Conservation (phyloP, 2,888 invertebrate genomes). For the Tenodera sinensis region DNA sequence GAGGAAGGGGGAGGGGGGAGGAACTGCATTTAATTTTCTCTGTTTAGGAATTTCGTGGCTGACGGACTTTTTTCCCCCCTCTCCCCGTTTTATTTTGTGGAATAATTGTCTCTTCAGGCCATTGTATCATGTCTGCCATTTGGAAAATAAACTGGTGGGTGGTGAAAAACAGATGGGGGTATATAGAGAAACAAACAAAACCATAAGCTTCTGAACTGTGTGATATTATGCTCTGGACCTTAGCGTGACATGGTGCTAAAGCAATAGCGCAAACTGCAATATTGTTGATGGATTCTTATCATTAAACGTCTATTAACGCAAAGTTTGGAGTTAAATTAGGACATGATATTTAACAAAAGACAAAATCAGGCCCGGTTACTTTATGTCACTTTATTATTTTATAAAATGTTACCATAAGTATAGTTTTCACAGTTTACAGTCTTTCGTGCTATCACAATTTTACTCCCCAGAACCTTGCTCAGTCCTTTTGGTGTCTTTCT, state of each 20-base stretch:
- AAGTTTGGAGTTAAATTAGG: too few relatives aligned
- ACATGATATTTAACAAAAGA: too few relatives aligned
- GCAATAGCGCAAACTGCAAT: too few relatives aligned
- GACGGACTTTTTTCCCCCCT: not conserved
- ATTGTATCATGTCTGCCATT: not conserved
- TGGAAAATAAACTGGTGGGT: not conserved
- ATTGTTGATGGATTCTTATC: too few relatives aligned
- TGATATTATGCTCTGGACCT: not conserved
- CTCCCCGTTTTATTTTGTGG: not conserved
- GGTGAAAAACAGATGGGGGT: not conserved
- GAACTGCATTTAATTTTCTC: slow-evolving; percentile 4
- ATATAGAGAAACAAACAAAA: not conserved
- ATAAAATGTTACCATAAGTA: too few relatives aligned
- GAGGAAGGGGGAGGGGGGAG: not conserved
- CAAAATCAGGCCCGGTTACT: too few relatives aligned
- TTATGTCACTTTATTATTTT: too few relatives aligned
- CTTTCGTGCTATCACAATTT: too few relatives aligned
- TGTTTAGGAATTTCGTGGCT: not conserved
- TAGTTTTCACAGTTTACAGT: too few relatives aligned
- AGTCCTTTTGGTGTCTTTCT: too few relatives aligned
- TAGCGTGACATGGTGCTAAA: not conserved
- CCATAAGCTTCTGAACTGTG: not conserved
- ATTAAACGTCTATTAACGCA: too few relatives aligned
- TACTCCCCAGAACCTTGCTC: too few relatives aligned
- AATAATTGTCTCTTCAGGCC: not conserved